Base-by-base conservation (phyloP, 2,888 invertebrate species). In the Caenorhabditis sp. region DNA sequence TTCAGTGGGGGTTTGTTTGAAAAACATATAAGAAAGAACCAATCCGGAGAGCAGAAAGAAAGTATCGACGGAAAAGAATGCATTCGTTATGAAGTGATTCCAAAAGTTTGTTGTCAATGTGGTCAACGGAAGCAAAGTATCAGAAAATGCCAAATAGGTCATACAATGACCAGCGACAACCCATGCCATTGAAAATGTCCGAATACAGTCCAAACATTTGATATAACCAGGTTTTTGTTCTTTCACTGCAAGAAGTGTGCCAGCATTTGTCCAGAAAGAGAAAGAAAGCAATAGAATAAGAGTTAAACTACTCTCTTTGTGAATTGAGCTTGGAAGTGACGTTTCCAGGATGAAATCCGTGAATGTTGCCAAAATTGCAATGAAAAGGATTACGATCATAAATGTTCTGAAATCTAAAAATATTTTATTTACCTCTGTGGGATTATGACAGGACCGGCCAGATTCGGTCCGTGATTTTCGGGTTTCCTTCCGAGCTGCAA, bases 101-200 rank as follows among this genome's bases (percentile, higher is more conserved):
- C 43, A 50, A 19, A 71, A 55, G 12, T 62, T 26, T 10, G 62
- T 27, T 2, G 65, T 43, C 17, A 71, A 66, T 6, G 58, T 55
- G 31, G 57, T 55, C 1, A 71, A 49, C 4, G 66, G 66, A 23
- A 62, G n/a, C 21, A 71, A 14, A 19, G 58, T 63, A 36, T 71
- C 70, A 58, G 64, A 36, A 12, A 36, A 36, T 21, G 37, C 31
- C 12, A 66, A 58, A 49, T 71, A 71, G 14, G 51, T 62, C 26
- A 79, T 43, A 23, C 63, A 23, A 59, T 79, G 77, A 3, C 74
- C 79, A 21, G 76, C 50, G n/a, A 80, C 67, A 14, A 83, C 81
- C 82, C 83, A 83, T n/a, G 66, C 58, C 75, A 83, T 82, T 1
- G 82, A 82, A 23, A 83, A 58, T 54, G 76, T 69, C 4, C 83